These are phyloP conservation scores for Azemiops feae DNA, from an alignment of 2,113 vertebrate species.

Conservation along the genomic window DNA sequence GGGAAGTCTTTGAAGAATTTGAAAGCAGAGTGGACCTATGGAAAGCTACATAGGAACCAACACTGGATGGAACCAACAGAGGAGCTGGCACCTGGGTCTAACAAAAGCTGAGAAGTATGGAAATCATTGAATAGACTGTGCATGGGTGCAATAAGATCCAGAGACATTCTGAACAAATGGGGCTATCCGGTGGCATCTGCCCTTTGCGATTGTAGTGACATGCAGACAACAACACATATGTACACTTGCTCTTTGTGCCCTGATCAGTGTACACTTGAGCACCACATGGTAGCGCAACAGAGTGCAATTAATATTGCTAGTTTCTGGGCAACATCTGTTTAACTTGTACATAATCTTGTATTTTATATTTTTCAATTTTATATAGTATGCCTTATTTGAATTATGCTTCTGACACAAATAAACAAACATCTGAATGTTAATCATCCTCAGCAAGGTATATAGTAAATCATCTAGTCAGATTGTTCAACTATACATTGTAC, in stretches of 20 bases:
- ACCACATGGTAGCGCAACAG: background rate
- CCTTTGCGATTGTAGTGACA: background rate
- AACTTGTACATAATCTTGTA: background rate
- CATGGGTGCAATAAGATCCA: background rate
- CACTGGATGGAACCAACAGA: background rate
- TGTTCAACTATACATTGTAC: background rate
- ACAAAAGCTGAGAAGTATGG: background rate
- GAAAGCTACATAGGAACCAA: background rate
- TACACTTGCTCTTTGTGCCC: background rate
- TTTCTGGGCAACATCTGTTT: background rate
- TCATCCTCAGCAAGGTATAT: background rate
- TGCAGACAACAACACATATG: background rate
- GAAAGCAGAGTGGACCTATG: background rate
- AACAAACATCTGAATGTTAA: background rate
- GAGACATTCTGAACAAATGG: background rate
- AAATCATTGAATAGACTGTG: background rate
- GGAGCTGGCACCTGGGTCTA: background rate
- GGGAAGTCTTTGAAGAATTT: background rate
- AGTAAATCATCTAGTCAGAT: background rate
- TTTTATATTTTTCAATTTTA: background rate
- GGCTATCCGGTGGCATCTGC: background rate
- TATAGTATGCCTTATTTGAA: no score
- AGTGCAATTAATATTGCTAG: background rate
- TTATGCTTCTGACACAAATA: background rate
- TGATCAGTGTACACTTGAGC: background rate